These are phyloP conservation scores for Remorina albescens DNA, from an alignment of 2,797 vertebrate genomes.

Conservation along the genomic window DNA sequence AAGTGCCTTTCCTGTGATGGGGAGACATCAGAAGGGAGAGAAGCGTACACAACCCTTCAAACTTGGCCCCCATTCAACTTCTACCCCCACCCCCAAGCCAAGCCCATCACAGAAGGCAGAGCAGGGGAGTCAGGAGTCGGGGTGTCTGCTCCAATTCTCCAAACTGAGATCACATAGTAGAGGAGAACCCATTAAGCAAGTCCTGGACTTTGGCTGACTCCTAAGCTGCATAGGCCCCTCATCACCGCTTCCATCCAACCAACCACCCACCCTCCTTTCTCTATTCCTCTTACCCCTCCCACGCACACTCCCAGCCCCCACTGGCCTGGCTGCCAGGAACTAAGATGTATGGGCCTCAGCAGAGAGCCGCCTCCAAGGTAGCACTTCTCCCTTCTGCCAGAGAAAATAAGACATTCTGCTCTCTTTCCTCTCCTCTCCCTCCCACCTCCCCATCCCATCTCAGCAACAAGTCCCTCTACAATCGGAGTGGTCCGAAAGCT, in stretches of 20 bases:
- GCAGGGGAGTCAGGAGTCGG: constrained; percentile 70
- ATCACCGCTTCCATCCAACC: constrained; percentile 24
- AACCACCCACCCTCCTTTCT: not conserved
- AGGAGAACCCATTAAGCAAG: constrained; percentile 75
- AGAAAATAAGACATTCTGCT: constrained; percentile 81
- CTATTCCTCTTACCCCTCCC: constrained; percentile 60
- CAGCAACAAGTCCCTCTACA: constrained; percentile 62
- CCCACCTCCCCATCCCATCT: constrained; percentile 45
- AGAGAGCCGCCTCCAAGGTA: constrained; percentile 79
- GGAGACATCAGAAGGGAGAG: constrained; percentile 30
- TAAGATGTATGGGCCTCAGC: constrained; percentile 75
- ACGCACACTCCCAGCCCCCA: constrained; percentile 49
- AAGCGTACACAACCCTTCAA: constrained; percentile 3
- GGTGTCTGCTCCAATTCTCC: constrained; percentile 81
- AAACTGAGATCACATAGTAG: constrained; percentile 71
- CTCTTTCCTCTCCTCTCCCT: constrained; percentile 37
- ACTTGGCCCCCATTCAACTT: constrained; percentile 2
- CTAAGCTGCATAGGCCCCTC: constrained; percentile 67
- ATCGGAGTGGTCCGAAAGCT: constrained; percentile 62
- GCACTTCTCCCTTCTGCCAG: constrained; percentile 72
- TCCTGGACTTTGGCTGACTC: constrained; percentile 88
- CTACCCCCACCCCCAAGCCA: constrained; percentile 3
- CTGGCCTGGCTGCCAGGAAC: constrained; percentile 74
- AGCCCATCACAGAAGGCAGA: constrained; percentile 41
- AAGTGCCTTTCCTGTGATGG: constrained; percentile 30